Percentiles rank a stretch among this genome's conserved stretches.
Conservation (phyloP, 2,113 vertebrate species). For the Chloropsis hardwickii region DNA sequence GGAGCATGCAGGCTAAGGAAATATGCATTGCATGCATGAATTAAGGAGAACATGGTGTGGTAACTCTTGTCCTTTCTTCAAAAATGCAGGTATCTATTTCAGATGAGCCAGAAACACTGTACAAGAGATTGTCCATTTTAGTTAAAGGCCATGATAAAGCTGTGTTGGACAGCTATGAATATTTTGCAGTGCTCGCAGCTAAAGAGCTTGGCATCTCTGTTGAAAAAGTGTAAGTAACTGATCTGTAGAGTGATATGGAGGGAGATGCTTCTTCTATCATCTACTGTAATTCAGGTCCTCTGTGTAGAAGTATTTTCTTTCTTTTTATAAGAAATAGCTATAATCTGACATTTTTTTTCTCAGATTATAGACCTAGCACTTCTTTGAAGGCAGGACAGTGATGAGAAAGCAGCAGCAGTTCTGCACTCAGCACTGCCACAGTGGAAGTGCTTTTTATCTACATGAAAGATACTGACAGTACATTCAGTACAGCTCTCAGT, state of each 20-base stretch:
- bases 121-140: conserved; percentile 84
- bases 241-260: not conserved
- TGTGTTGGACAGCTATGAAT: conserved; percentile 94
- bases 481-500: not conserved
- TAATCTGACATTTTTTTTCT: not conserved
- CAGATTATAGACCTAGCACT: not conserved
- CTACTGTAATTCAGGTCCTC: not conserved
- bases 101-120: conserved; percentile 86
- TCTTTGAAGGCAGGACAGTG: not conserved
- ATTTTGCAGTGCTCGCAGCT: conserved; percentile 88
- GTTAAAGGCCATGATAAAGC: conserved; percentile 90
- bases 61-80: not conserved
- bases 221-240: conserved; percentile 84
- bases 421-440: not conserved
- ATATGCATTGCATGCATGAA: not conserved
- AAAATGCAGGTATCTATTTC: conserved; percentile 81
- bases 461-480: not conserved
- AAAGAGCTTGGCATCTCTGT: conserved; percentile 86
- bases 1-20: not conserved
- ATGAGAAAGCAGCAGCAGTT: not conserved
- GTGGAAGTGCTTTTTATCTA: not conserved
- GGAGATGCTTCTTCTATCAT: not conserved
- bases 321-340: not conserved
- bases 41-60: not conserved
- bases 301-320: not conserved